These are phyloP conservation scores for Rhynchotus rufescens DNA, from an alignment of 2,797 vertebrate species.

Conservation along the genomic window DNA sequence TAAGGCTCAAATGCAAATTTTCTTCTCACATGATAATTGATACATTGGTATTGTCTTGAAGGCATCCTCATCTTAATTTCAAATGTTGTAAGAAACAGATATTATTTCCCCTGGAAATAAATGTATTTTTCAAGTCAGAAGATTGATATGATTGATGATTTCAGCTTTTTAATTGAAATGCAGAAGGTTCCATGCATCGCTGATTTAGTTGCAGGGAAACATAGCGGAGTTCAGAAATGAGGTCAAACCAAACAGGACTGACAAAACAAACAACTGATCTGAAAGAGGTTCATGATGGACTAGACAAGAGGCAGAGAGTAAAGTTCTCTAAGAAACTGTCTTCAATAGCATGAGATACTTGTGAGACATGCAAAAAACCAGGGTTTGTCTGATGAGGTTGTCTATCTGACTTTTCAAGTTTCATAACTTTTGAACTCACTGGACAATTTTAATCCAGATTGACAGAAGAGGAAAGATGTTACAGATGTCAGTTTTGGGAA, in stretches of 20 bases:
- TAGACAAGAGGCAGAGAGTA: background rate
- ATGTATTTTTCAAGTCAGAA: background rate
- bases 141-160: slow-evolving; percentile 19
- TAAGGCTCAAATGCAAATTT: background rate
- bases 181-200: slow-evolving; percentile 9
- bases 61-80: background rate
- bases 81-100: background rate
- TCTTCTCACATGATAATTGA: slow-evolving; percentile 12
- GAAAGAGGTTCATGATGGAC: background rate
- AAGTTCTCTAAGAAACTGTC: background rate
- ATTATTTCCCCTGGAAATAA: slow-evolving; percentile 26
- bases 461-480: background rate
- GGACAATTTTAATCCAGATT: background rate
- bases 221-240: slow-evolving; percentile 20
- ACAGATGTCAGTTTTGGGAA: background rate
- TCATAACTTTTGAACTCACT: background rate
- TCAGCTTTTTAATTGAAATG: slow-evolving; percentile 64
- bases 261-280: background rate
- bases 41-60: background rate
- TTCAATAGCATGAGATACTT: background rate
- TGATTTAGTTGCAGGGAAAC: slow-evolving; percentile 39
- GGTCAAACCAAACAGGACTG: background rate
- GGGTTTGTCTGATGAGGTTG: background rate
- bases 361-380: background rate
- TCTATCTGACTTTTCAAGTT: background rate